Conservation (phyloP, 1,140 invertebrate genomes). For the Hylyphantes graminicola region DNA sequence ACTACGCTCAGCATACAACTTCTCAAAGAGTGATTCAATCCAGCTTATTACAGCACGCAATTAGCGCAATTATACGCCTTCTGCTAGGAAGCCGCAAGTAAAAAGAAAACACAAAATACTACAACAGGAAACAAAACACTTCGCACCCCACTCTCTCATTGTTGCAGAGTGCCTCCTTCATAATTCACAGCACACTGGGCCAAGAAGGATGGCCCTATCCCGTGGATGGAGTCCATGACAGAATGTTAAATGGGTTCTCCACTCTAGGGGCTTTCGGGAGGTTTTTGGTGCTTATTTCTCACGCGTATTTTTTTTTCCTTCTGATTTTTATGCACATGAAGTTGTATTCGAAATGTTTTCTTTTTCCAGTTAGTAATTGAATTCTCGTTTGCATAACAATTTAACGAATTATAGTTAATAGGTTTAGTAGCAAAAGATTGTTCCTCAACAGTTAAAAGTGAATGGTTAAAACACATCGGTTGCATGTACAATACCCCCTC, state of each 20-base stretch:
- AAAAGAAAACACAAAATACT: background rate
- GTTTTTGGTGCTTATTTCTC: background rate
- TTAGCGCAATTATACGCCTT: slow-evolving; percentile 45
- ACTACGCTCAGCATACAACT: too few relatives aligned
- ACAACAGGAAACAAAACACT: slow-evolving; percentile 12
- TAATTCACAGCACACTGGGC: slow-evolving; percentile 18
- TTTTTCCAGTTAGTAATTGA: background rate
- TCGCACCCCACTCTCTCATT: slow-evolving; percentile 34
- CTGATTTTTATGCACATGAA: background rate
- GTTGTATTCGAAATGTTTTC: background rate
- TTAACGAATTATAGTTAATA: background rate
- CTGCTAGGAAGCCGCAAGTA: background rate
- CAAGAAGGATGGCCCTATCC: slow-evolving; percentile 7
- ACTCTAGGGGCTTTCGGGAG: background rate
- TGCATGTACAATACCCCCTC: too few relatives aligned
- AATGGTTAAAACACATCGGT: too few relatives aligned
- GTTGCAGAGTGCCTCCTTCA: slow-evolving; percentile 29
- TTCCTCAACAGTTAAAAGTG: too few relatives aligned
- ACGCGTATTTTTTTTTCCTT: background rate
- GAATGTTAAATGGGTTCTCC: background rate
- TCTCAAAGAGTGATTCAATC: slow-evolving; percentile 39
- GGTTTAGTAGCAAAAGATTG: background rate
- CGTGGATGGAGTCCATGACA: background rate
- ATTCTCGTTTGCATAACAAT: background rate
- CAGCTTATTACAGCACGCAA: slow-evolving; percentile 48